Evolutionary conservation across 2,888 invertebrate species (phyloP), one percentile per base, ranked within the genome.

Genomic region (Notocelia uddmanniana): DNA sequence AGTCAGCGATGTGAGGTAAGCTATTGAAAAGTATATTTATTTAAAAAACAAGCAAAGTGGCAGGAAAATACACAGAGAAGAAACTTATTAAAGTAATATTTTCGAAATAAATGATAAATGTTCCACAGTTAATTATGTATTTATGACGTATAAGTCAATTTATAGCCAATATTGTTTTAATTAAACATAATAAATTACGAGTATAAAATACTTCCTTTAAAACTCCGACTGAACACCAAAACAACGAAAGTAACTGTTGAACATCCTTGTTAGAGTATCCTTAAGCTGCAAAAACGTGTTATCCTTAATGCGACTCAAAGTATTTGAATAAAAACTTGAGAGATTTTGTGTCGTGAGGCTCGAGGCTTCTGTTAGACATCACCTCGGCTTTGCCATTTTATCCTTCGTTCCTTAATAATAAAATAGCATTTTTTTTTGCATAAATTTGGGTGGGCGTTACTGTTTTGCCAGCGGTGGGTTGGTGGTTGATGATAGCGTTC

Each of bases 261-360:
- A 37, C 23, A 31, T 18, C 19, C 45, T 62, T 48, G 57, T 57
- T n/a, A 55, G 41, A 55, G n/a, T 41, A 11, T n/a, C 37, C 18
- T 23, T 50, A 69, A 69, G 63, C 62, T 18, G 48, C n/a, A 48
- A 34, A 63, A 57, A 34, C 55, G 55, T 48, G 26, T 37, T 63
- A 26, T 57, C 48, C 55, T 23, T 55, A 63, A 63, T 18, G 48
- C 62, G 55, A 57, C 19, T 54, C 26, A 21, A 69, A 69, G 63
- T 63, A 57, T 63, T 57, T 63, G 48, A 69, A 69, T 69, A 69
- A 69, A 63, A 69, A 60, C 63, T 69, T 57, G 31, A 37, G 45
- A 21, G 23, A 18, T 50, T 57, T 23, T 57, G 31, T 34, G 21
- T 37, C 26, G 21, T 11, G 34, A 21, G 11, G 41, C 62, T 9